Evolutionary conservation across 1,140 invertebrate species (phyloP), one percentile per base, ranked within the genome.

Genomic region (Drosophila baimaii): DNA sequence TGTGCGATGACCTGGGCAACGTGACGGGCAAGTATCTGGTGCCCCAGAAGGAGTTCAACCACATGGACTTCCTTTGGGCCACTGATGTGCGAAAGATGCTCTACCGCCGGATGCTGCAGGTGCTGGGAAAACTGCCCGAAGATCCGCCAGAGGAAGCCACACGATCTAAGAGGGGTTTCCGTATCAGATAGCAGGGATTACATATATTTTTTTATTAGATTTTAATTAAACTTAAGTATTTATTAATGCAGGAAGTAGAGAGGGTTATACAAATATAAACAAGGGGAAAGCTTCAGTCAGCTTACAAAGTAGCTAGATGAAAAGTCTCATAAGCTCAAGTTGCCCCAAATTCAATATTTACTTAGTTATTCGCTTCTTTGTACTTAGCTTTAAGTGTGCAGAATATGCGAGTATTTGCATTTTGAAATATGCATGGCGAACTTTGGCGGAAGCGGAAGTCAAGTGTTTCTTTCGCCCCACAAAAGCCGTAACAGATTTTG

Each of bases 1-100:
- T 96, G 89, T 92, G 91, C 55, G 90, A 79, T 6, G 91, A 93
- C 78, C 68, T 95, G 7, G 92, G 92, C 19, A 93, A 94, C 65
- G 91, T 93, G 3, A 90, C 94, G 19, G 93, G 93, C n/a, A 94
- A 93, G 88, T 94, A 93, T 69, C 85, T 93, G 79, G 93, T 95
- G 2, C 92, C 93, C 0, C 69, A 93, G 49, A 73, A 92, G 0
- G 91, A 93, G 58, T 96, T 95, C 62, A 95, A 95, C 79, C 95
- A 95, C 77, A 81, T 95, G 61, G 95, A 96, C 72, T 95, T 94
- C 74, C 89, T 95, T 10, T 95, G 94, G 93, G 95, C 93, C 0
- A 94, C 93, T 31, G 93, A 95, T 63, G 94, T 93, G 0, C 93
- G 94, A 31, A 89, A 84, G 33, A 85, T 95, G 15, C 81, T 96